Base-by-base conservation (phyloP, 2,888 invertebrate genomes). In the Oscheius sp. region DNA sequence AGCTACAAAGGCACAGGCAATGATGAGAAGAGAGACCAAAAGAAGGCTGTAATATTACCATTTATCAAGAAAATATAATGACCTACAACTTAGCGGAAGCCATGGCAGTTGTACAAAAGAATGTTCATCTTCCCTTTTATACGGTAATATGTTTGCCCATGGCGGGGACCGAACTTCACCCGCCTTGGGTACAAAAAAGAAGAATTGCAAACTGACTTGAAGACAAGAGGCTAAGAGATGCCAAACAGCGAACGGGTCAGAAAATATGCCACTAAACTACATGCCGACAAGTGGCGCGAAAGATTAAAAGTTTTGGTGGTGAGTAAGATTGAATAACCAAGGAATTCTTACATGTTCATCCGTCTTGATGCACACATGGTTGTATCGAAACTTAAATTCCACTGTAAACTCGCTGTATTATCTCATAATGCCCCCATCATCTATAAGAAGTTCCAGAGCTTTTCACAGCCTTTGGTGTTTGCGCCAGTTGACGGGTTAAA, bases 171-270 rank as follows among this genome's bases (percentile, higher is more conserved):
- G 43, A 61, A 61, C 61, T 61, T 61, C 61, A 61, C 61, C 16
- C 61, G 41, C 18, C 61, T 61, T 43, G 25, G 45, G 55, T 21
- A 69, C 21, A 41, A n/a, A n/a, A 35, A n/a, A 52, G 46, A 46
- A 59, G 41, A 73, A 69, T 69, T n/a, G 73, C 73, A 66, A 76
- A 76, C 56, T 69, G 72, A 43, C 45, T 69, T 23, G 66, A 18
- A 29, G 53, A 18, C 69, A 69, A n/a, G 13, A 43, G 55, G 63
- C 64, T 61, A 18, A 5, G 25, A 35, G 35, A 35, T 35, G 35
- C 3, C 5, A 35, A 35, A 35, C 2, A 55, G 7, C 21, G 55
- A 2, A 18, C 49, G 12, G 3, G 23, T 35, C 25, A 58, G 41
- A 25, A 75, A 25, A 41, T 61, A 18, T 21, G 13, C n/a, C n/a